These are phyloP conservation scores for Thalassoma bifasciatum DNA, from an alignment of 2,113 vertebrate species.

Conservation along the genomic window DNA sequence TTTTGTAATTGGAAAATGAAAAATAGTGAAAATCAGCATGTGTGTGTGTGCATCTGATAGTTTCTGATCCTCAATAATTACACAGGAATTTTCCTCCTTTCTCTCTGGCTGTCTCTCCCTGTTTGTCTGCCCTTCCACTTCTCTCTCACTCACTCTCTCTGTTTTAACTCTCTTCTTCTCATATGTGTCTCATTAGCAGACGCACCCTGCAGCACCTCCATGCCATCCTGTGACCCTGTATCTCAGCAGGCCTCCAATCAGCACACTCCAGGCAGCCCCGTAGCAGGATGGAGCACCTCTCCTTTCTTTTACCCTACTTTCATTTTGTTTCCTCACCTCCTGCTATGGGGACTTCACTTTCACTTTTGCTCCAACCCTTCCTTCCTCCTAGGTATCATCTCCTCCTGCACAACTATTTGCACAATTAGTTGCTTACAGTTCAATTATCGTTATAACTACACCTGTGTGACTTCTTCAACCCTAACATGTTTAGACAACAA, in stretches of 20 bases:
- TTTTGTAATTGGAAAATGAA: too few species aligned
- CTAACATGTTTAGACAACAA: too few species aligned
- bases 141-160: background rate
- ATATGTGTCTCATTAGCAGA: constrained; percentile 38
- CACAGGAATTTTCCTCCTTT: background rate
- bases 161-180: background rate
- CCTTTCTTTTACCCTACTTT: constrained; percentile 3
- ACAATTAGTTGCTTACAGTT: too few species aligned
- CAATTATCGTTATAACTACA: too few species aligned
- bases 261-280: constrained; percentile 19
- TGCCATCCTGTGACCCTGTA: constrained; percentile 39
- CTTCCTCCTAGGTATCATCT: background rate
- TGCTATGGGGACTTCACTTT: background rate
- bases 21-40: too few species aligned
- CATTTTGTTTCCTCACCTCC: constrained; percentile 10
- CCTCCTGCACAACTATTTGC: background rate
- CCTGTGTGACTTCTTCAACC: too few species aligned
- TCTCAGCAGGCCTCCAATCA: constrained; percentile 52
- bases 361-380: background rate
- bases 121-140: constrained; percentile 8
- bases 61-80: too few species aligned
- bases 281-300: constrained; percentile 12
- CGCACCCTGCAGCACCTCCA: constrained; percentile 43
- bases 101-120: background rate
- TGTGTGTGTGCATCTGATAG: too few species aligned